phyloP scores from a whole-genome alignment of 2,888 invertebrate species.

The Parnassius smintheus region DNA sequence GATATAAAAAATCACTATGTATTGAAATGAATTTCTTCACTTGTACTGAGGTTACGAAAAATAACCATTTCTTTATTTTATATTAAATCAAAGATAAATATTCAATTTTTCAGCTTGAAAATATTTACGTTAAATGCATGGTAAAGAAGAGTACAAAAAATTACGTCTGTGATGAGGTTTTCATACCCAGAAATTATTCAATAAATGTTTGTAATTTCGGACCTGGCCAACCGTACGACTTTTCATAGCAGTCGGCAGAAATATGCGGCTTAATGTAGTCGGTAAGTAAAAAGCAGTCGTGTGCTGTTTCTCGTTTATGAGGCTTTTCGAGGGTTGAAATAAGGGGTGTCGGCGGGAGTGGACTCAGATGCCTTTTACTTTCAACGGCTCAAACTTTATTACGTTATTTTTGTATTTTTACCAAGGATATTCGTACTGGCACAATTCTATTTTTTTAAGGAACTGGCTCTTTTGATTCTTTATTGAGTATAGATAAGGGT shows the following conservation, averaged over 20 bases:
- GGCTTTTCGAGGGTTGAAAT: constrained; percentile 17
- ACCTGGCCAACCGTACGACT: constrained; percentile 9
- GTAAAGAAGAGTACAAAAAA: background rate
- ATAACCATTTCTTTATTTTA: too few relatives aligned
- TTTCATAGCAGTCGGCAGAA: constrained; percentile 20
- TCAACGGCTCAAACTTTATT: constrained; percentile 46
- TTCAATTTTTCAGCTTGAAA: too few relatives aligned
- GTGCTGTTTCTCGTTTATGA: constrained; percentile 22
- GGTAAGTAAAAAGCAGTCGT: constrained; percentile 18
- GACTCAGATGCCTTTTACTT: constrained; percentile 47
- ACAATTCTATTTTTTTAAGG: too few relatives aligned
- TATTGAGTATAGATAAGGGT: too few relatives aligned
- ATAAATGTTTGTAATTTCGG: constrained; percentile 18
- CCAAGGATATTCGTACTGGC: too few relatives aligned
- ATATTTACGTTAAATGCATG: background rate
- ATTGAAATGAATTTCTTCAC: too few relatives aligned
- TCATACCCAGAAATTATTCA: constrained; percentile 8
- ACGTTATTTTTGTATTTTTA: constrained; percentile 33
- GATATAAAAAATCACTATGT: too few relatives aligned
- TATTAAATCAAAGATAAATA: too few relatives aligned
- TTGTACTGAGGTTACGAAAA: too few relatives aligned
- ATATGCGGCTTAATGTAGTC: constrained; percentile 19
- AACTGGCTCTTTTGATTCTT: too few relatives aligned
- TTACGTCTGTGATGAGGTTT: constrained; percentile 3
- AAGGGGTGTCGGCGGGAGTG: constrained; percentile 4